These are phyloP conservation scores for Sebastes oblongus DNA, from an alignment of 2,797 vertebrate species.

Conservation along the genomic window DNA sequence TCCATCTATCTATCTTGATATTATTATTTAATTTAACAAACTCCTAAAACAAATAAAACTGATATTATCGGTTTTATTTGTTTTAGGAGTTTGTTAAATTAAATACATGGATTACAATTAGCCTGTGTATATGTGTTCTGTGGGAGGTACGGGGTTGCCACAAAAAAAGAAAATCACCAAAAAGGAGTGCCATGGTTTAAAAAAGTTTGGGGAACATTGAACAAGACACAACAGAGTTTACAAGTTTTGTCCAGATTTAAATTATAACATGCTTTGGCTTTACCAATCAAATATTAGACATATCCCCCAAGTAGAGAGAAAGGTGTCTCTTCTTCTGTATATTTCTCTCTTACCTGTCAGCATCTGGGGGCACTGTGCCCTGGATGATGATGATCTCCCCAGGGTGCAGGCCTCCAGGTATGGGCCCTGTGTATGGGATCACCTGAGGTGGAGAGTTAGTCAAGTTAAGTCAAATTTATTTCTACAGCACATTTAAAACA, in stretches of 20 bases:
- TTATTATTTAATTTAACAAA: neutral
- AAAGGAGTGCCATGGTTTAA: neutral
- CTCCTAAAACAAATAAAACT: too few relatives aligned
- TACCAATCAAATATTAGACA: neutral
- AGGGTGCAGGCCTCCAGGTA: conserved; percentile 87
- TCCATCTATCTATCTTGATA: neutral
- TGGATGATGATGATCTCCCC: conserved; percentile 90
- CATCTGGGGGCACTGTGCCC: conserved; percentile 86
- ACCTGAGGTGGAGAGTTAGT: conserved; percentile 69
- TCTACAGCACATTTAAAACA: too few relatives aligned
- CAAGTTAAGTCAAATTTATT: too few relatives aligned
- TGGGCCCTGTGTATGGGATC: conserved; percentile 89
- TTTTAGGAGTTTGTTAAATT: neutral
- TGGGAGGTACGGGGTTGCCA: neutral
- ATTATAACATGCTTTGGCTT: neutral
- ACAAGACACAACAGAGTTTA: neutral
- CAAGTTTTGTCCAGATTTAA: neutral
- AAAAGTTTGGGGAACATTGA: neutral
- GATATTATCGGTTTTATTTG: neutral
- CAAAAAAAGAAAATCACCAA: neutral
- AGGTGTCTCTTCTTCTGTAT: neutral
- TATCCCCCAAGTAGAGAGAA: too few relatives aligned
- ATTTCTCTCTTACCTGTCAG: conserved; percentile 86
- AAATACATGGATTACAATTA: neutral
- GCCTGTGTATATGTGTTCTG: too few relatives aligned